These are phyloP conservation scores for Amazona vittata DNA, from an alignment of 2,113 vertebrate genomes.

Conservation along the genomic window DNA sequence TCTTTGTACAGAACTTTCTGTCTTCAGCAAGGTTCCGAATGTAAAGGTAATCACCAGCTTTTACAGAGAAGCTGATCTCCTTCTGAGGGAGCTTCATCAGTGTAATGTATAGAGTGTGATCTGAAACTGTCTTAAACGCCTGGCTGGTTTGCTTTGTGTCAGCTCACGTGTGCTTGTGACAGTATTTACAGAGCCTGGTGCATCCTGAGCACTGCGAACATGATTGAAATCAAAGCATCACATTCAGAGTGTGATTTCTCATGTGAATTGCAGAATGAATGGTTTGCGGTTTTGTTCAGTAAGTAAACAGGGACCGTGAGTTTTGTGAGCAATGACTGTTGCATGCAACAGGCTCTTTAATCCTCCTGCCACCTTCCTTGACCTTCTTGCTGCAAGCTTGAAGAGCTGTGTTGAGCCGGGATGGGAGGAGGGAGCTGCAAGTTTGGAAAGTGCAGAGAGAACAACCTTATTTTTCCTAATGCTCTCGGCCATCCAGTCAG, in stretches of 20 bases:
- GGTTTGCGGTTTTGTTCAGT: not conserved
- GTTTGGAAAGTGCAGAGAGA: not conserved
- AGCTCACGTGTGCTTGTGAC: not conserved
- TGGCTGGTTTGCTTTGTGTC: not conserved
- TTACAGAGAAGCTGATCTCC: not conserved
- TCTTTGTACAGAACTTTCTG: not conserved
- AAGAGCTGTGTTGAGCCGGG: not conserved
- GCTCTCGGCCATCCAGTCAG: not conserved
- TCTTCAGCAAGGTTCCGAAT: not conserved
- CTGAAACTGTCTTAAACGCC: accelerated
- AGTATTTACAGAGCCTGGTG: not conserved
- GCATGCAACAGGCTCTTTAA: not conserved
- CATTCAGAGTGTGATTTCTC: not conserved
- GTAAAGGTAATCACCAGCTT: not conserved
- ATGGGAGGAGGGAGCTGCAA: not conserved
- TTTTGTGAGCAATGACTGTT: not conserved
- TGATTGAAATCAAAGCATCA: not conserved
- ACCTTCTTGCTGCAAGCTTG: not conserved
- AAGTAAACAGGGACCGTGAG: not conserved
- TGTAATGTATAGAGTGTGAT: accelerated
- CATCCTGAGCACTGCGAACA: not conserved
- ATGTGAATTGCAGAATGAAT: not conserved
- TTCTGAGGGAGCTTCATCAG: not conserved
- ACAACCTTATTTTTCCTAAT: not conserved
- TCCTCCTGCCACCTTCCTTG: not conserved